Conservation (phyloP, 2,888 invertebrate genomes). For the Erebia ligea region DNA sequence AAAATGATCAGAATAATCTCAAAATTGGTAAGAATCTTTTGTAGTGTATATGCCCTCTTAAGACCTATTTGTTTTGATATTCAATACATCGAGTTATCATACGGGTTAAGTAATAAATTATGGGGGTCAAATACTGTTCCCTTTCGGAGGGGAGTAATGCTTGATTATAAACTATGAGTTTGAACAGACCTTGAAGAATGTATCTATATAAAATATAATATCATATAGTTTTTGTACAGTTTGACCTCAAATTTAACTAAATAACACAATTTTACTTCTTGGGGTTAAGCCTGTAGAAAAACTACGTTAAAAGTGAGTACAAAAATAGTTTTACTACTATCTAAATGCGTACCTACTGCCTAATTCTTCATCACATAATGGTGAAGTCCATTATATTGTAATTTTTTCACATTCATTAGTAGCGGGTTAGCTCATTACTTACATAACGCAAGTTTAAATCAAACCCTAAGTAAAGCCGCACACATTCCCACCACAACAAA, state of each 20-base stretch:
- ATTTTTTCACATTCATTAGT: neutral
- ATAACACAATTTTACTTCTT: neutral
- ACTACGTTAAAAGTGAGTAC: neutral
- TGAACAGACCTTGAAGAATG: constrained; percentile 46
- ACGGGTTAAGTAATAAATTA: constrained; percentile 67
- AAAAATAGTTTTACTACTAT: constrained; percentile 9
- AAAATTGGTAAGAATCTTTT: no score
- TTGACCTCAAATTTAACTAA: no score
- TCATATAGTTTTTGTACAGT: no score
- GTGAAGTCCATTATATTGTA: constrained; percentile 2
- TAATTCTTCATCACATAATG: neutral
- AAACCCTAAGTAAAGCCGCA: neutral
- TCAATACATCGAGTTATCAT: constrained; percentile 61
- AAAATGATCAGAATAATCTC: no score
- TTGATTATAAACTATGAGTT: constrained; percentile 33
- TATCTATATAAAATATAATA: neutral
- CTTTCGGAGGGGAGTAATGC: constrained; percentile 49
- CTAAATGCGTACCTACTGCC: neutral
- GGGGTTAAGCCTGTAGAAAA: neutral
- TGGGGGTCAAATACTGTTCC: constrained; percentile 57
- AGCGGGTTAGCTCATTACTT: neutral
- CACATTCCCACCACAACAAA: neutral
- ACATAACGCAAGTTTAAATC: neutral
- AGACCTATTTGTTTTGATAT: constrained; percentile 38
- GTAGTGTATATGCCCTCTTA: constrained; percentile 7